Conservation (phyloP, 1,140 invertebrate genomes). For the Sminthurides bifidus region DNA sequence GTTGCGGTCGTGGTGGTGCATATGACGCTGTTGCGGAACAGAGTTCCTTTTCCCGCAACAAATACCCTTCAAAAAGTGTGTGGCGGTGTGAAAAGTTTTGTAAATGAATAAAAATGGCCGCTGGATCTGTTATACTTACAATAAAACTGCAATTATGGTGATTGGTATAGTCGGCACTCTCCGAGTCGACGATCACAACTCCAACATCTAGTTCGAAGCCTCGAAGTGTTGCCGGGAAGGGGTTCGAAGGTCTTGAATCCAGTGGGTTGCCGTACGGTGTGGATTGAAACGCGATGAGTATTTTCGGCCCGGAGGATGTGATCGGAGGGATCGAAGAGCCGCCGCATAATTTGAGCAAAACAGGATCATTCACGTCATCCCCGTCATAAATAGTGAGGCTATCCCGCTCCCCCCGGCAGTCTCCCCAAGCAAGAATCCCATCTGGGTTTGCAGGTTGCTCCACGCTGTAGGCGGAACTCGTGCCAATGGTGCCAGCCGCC, state of each 20-base stretch:
- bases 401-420: slow-evolving; percentile 74
- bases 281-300: slow-evolving; percentile 62
- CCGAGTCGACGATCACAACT: slow-evolving; percentile 73
- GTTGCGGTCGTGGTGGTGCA: too few species aligned
- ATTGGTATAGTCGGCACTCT: slow-evolving; percentile 54
- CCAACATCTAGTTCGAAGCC: slow-evolving; percentile 72
- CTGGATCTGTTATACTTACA: too few species aligned
- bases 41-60: too few species aligned
- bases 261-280: slow-evolving; percentile 53
- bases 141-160: slow-evolving; percentile 27
- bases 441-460: slow-evolving; percentile 37
- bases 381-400: slow-evolving; percentile 83
- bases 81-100: too few species aligned
- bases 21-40: too few species aligned
- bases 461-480: slow-evolving; percentile 34
- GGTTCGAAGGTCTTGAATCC: slow-evolving; percentile 33
- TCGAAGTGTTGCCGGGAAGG: slow-evolving; percentile 47
- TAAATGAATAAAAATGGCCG: too few species aligned
- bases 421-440: slow-evolving; percentile 54
- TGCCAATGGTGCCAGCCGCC: too few species aligned
- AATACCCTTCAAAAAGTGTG: too few species aligned
- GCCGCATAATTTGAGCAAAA: slow-evolving; percentile 79
- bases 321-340: slow-evolving; percentile 34
- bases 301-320: slow-evolving; percentile 46
- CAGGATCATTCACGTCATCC: slow-evolving; percentile 72